Conservation (phyloP, 1,140 invertebrate genomes). For the Agrypnia vestita region DNA sequence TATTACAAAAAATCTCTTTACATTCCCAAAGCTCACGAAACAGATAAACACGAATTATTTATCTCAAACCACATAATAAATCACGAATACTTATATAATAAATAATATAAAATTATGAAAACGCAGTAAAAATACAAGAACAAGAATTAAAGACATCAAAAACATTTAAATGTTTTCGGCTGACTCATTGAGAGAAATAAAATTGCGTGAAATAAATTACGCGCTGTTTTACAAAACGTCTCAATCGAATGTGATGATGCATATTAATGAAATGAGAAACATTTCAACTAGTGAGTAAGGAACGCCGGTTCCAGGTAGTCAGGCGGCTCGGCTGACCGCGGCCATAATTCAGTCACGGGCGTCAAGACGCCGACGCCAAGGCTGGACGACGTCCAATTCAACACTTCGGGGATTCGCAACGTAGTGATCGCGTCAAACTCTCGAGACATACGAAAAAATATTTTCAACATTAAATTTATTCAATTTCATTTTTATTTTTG, state of each 20-base stretch:
- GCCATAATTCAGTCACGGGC: conserved; percentile 32
- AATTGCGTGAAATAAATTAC: too few relatives aligned
- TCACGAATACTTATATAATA: too few relatives aligned
- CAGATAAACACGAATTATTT: too few relatives aligned
- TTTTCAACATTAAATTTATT: neutral
- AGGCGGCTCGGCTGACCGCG: neutral
- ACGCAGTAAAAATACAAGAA: too few relatives aligned
- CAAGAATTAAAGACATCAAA: too few relatives aligned
- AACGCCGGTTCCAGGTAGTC: conserved; percentile 29
- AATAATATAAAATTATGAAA: too few relatives aligned
- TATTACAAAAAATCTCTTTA: too few relatives aligned
- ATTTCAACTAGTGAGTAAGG: conserved; percentile 8
- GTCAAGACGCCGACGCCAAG: conserved; percentile 12
- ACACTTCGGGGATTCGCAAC: neutral
- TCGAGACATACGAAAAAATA: too few relatives aligned
- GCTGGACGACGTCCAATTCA: conserved; percentile 24
- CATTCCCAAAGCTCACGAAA: too few relatives aligned
- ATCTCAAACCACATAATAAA: too few relatives aligned
- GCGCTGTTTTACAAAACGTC: neutral
- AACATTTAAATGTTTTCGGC: too few relatives aligned
- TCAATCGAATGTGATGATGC: conserved; percentile 17
- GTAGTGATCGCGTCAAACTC: neutral
- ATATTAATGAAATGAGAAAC: conserved; percentile 19
- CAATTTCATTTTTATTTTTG: neutral
- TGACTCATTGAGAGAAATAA: too few relatives aligned